phyloP scores from a whole-genome alignment of 2,113 vertebrate species.

The Cyanoramphus novaezelandiae region DNA sequence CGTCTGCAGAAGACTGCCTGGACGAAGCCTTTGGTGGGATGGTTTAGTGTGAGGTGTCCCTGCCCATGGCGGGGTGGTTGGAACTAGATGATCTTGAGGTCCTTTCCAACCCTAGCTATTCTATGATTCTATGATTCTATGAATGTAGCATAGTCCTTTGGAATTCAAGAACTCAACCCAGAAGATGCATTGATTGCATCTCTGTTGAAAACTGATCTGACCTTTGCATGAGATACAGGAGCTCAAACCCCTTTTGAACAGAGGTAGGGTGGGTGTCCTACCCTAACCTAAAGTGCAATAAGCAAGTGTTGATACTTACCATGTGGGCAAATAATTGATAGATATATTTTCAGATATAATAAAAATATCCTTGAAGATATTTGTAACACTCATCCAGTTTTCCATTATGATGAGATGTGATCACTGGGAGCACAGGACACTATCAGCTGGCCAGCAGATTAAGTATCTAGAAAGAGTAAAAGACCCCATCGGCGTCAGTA shows the following conservation, averaged over 20 bases:
- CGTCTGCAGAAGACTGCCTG: neutral
- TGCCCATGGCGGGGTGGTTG: too few relatives aligned
- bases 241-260: neutral
- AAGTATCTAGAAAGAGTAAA: neutral
- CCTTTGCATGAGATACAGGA: neutral
- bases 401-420: neutral
- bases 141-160: neutral
- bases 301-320: neutral
- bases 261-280: neutral
- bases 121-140: too few relatives aligned
- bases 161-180: neutral
- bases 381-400: neutral
- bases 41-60: too few relatives aligned
- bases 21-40: too few relatives aligned
- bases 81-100: too few relatives aligned
- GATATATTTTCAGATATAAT: neutral
- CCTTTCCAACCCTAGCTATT: too few relatives aligned
- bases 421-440: neutral
- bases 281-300: neutral
- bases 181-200: neutral
- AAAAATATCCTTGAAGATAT: neutral
- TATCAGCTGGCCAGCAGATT: neutral
- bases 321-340: neutral
- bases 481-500: neutral
- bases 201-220: neutral